Base-by-base conservation (phyloP, 2,113 vertebrate species). In the Gasterosteus aculeatus region DNA sequence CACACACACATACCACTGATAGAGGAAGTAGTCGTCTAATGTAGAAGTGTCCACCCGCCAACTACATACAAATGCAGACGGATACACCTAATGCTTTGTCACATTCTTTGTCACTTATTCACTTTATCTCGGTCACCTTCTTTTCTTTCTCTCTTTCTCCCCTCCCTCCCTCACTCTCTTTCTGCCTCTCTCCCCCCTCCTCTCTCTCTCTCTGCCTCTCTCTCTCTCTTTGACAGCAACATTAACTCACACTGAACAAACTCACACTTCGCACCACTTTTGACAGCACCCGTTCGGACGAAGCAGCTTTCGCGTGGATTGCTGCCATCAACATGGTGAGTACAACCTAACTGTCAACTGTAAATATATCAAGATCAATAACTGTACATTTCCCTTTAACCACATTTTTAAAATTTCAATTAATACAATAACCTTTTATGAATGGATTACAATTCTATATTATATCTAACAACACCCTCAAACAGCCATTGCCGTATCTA, bases 301-400 rank as follows among this genome's bases (percentile, higher is more conserved):
- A 22, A 72, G 67, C 71, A 51, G 59, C 61, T 22, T 58, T 2
- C 6, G 22, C 39, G 11, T n/a, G 62, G 83, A 44, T 54, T 72
- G 38, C 38, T 56, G 31, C 51, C 49, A 39, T 54, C 74, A 73
- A 72, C 2, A 95, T 95, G 94, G 94, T 94, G 82, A 94, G 94
- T 94, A 58, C n/a, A 51, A 63, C 54, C 62, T n/a, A n/a, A 31
- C 18, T 29, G 11, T 10, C 10, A 35, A 49, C 53, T 56, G 53
- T 14, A 14, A 66, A 71, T 49, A 10, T 66, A 42, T 38, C 57
- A 26, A 9, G 10, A 63, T 56, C n/a, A 14, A 63, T 56, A n/a
- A 56, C 3, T 14, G 29, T 56, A 19, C 41, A n/a, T 46, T 60
- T 16, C 33, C 3, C 5, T 33, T 33, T 5, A 33, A 33, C 3